Conservation (phyloP, 2,797 vertebrate species). For the Cheracebus regulus region DNA sequence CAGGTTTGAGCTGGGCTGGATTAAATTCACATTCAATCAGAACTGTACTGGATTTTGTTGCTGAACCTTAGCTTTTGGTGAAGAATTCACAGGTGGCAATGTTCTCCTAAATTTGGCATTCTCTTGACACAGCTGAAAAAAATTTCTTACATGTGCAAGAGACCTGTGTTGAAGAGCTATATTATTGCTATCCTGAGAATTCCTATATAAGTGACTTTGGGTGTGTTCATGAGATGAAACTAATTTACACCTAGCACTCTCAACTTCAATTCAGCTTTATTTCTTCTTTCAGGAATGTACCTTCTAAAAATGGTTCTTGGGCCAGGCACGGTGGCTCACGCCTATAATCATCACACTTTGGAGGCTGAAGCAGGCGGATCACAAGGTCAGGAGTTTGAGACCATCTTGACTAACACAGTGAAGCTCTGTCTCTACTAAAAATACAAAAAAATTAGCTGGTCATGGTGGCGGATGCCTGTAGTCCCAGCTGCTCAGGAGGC, state of each 20-base stretch:
- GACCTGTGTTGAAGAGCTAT: not conserved
- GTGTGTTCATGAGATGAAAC: not conserved
- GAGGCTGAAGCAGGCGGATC: too few species aligned
- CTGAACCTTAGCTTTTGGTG: constrained; percentile 36
- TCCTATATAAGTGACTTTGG: not conserved
- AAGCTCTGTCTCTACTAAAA: too few species aligned
- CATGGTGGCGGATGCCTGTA: too few species aligned
- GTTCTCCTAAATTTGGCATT: constrained; percentile 13
- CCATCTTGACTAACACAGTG: too few species aligned
- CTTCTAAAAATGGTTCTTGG: not conserved
- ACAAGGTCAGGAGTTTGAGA: too few species aligned
- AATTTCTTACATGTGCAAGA: not conserved
- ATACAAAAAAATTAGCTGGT: too few species aligned
- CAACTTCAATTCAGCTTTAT: not conserved
- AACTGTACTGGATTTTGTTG: constrained; percentile 4
- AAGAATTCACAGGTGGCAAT: not conserved
- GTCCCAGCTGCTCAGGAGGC: too few species aligned
- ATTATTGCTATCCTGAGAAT: not conserved
- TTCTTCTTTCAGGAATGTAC: not conserved
- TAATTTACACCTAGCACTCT: not conserved
- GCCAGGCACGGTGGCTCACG: too few species aligned
- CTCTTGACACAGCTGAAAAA: not conserved
- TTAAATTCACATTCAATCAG: not conserved
- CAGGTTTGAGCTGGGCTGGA: not conserved
- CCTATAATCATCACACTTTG: too few species aligned